These are phyloP conservation scores for Melanotaenia pygmaea DNA, from an alignment of 2,797 vertebrate genomes.

Conservation along the genomic window DNA sequence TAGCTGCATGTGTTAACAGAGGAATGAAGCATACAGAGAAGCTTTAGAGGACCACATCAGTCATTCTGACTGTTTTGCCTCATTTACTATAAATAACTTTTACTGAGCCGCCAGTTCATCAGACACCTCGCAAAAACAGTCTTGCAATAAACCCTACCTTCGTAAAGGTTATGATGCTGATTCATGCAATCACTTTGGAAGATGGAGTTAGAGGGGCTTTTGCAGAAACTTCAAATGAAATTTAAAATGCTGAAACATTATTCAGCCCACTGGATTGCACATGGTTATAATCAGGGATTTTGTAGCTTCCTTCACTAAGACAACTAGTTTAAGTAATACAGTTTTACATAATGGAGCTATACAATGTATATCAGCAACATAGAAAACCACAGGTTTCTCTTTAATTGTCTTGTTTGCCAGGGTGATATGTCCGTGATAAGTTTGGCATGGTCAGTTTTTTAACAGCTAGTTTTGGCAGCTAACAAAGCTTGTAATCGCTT, in stretches of 20 bases:
- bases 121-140: not conserved
- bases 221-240: not conserved
- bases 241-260: not conserved
- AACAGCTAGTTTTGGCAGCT: not conserved
- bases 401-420: not conserved
- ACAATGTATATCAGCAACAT: not conserved
- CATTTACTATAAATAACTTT: constrained; percentile 13
- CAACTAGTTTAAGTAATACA: not conserved
- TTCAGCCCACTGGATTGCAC: not conserved
- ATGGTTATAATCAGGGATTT: not conserved
- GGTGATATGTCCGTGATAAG: not conserved
- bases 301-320: not conserved
- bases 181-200: not conserved
- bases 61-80: constrained; percentile 10
- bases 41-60: constrained; percentile 15
- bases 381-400: not conserved
- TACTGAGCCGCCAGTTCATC: not conserved
- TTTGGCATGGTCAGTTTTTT: not conserved
- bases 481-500: not conserved
- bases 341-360: not conserved
- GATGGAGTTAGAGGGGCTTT: no score
- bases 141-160: not conserved
- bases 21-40: not conserved
- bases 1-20: constrained; percentile 12
- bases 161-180: constrained; percentile 2